Base-by-base conservation (phyloP, 2,797 vertebrate genomes). In the Holocentrus rufus region DNA sequence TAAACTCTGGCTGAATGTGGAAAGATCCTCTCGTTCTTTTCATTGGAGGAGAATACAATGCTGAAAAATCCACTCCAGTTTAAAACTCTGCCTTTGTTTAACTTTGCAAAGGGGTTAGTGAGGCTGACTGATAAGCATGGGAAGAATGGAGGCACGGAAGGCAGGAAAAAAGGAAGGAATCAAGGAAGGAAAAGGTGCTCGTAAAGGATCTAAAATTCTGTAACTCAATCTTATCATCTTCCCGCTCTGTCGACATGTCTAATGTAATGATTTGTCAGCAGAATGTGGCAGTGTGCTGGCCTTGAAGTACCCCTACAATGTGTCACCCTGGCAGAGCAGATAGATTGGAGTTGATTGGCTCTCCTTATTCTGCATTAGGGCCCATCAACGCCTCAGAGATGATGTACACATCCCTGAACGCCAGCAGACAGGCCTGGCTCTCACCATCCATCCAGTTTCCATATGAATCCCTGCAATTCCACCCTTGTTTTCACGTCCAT, bases 211-310 rank as follows among this genome's bases (percentile, higher is more conserved):
- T 75, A 55, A 88, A 89, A 77, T 84, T 85, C 70, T 73, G 82
- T 75, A 88, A 87, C 88, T 91, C 88, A 88, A 90, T 92, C 87
- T 87, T 89, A 88, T 89, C 85, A 90, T 89, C 86, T 79, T 74
- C 69, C 77, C 54, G 81, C 83, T 88, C 66, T 15, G 83, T 89
- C 65, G 85, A 87, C 88, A 81, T 71, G 81, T 89, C 85, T 90
- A 91, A 92, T 91, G 84, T 72, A 89, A 90, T 88, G 91, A 92
- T 93, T 92, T 92, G 87, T 92, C 90, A 88, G 89, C 87, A 87
- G 83, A 90, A 90, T 85, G 80, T 88, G 74, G 82, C 83, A 73
- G 71, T 76, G 73, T 18, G 66, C 81, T 83, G 86, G 91, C 90
- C 90, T 92, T 92, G 90, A 89, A 90, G 82, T 82, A 88, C 78